These are phyloP conservation scores for Dendrolimus pini DNA, from an alignment of 2,888 invertebrate species.

Conservation along the genomic window DNA sequence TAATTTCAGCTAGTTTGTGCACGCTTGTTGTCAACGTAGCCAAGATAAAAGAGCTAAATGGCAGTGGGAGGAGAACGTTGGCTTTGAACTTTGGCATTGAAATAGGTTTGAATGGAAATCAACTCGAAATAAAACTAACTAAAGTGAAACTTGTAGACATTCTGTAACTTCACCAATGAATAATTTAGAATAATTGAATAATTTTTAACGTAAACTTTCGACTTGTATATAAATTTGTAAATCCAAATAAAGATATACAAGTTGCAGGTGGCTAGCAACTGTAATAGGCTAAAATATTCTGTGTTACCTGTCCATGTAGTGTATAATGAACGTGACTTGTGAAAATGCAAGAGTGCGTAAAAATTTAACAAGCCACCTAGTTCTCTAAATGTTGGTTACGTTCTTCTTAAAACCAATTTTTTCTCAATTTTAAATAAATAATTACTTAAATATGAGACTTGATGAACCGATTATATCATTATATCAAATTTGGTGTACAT, in stretches of 20 bases:
- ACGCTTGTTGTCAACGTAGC: slow-evolving; percentile 4
- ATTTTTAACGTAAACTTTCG: too few relatives aligned
- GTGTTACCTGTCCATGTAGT: neutral
- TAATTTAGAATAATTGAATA: too few relatives aligned
- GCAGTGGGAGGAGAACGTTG: neutral
- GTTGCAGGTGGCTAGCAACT: neutral
- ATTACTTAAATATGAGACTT: slow-evolving; percentile 7
- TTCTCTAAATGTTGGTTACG: slow-evolving; percentile 20
- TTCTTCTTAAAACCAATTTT: too few relatives aligned
- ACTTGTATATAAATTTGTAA: too few relatives aligned
- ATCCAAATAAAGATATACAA: too few relatives aligned
- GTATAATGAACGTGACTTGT: neutral
- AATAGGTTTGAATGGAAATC: neutral
- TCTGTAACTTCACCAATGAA: too few relatives aligned
- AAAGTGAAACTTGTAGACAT: too few relatives aligned
- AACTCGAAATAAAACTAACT: too few relatives aligned
- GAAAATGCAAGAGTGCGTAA: slow-evolving; percentile 41
- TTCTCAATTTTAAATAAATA: too few relatives aligned
- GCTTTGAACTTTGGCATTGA: neutral
- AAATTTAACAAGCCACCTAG: slow-evolving; percentile 43
- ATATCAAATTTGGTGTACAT: neutral
- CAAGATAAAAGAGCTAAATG: slow-evolving; percentile 1
- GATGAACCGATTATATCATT: slow-evolving; percentile 5
- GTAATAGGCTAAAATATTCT: neutral
- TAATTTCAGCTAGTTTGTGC: slow-evolving; percentile 4